phyloP scores from a whole-genome alignment of 2,797 vertebrate genomes.

The Pseudochromis fuscus region DNA sequence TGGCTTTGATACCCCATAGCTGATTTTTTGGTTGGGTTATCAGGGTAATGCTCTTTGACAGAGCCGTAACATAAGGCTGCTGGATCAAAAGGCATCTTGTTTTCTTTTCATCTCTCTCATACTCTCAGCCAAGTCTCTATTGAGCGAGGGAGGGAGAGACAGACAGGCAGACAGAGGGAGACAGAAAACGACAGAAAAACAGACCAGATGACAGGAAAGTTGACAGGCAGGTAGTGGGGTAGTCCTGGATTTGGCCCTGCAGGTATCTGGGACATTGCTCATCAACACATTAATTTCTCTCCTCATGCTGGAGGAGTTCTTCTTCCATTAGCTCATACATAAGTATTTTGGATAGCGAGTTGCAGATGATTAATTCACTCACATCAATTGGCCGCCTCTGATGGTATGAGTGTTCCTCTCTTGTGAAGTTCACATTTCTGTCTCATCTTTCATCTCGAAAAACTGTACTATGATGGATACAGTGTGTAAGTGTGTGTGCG shows the following conservation, averaged over 20 bases:
- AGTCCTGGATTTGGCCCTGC: slow-evolving; percentile 51
- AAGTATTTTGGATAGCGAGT: slow-evolving; percentile 55
- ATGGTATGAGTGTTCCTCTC: slow-evolving; percentile 57
- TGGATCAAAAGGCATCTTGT: slow-evolving; percentile 78
- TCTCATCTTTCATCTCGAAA: slow-evolving; percentile 65
- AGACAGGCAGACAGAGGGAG: slow-evolving; percentile 35
- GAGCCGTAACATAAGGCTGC: slow-evolving; percentile 70
- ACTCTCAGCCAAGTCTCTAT: slow-evolving; percentile 56
- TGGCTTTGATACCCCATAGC: slow-evolving; percentile 54
- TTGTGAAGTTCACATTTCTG: slow-evolving; percentile 64
- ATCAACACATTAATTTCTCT: slow-evolving; percentile 61
- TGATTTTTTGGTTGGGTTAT: slow-evolving; percentile 66
- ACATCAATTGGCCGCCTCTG: slow-evolving; percentile 57
- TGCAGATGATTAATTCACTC: slow-evolving; percentile 70
- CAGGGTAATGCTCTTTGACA: slow-evolving; percentile 75
- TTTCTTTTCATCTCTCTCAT: slow-evolving; percentile 76
- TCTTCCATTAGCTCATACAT: slow-evolving; percentile 71
- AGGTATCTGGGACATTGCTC: slow-evolving; percentile 71
- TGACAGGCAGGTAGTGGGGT: slow-evolving; percentile 66
- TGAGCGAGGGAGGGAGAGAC: slow-evolving; percentile 16
- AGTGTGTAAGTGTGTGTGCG: slow-evolving; percentile 32
- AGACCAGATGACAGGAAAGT: slow-evolving; percentile 38
- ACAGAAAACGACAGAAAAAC: slow-evolving; percentile 54
- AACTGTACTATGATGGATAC: slow-evolving; percentile 47
- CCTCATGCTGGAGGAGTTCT: slow-evolving; percentile 48